These are phyloP conservation scores for Apteryx owenii DNA, from an alignment of 2,113 vertebrate genomes.

Conservation along the genomic window DNA sequence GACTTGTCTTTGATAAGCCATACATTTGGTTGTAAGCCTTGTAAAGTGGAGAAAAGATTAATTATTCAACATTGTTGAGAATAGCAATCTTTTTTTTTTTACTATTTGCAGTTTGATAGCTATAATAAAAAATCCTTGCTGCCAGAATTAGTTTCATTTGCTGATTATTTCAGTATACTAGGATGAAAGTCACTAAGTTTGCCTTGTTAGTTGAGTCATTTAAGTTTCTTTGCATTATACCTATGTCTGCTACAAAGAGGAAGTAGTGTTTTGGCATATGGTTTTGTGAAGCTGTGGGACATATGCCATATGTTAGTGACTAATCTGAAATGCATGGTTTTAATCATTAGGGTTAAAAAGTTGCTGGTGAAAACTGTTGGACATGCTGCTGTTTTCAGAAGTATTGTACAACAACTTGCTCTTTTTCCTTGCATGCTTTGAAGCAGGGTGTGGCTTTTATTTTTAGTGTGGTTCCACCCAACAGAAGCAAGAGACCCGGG, in stretches of 20 bases:
- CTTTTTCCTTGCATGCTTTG: not conserved
- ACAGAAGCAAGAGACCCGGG: not conserved
- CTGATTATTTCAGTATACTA: not conserved
- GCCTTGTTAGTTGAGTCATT: not conserved
- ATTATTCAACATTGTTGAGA: not conserved
- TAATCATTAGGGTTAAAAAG: not conserved
- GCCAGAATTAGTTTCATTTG: not conserved
- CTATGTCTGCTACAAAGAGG: not conserved
- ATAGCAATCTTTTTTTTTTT: not conserved
- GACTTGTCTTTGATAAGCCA: not conserved
- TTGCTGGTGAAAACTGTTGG: not conserved
- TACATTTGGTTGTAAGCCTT: not conserved
- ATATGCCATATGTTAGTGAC: not conserved
- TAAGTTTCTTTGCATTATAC: not conserved
- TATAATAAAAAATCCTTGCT: not conserved
- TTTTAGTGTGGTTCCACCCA: not conserved
- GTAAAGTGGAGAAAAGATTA: not conserved
- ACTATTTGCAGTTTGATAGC: not conserved
- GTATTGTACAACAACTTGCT: not conserved
- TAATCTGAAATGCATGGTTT: not conserved
- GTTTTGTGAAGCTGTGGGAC: not conserved
- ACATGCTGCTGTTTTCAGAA: not conserved
- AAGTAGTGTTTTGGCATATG: not conserved
- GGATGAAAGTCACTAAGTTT: not conserved
- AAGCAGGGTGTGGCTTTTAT: not conserved